A percentile compares a stretch with the other conserved stretches of the same genome.
Evolutionary conservation across 1,140 invertebrate genomes (phyloP).

Genomic region (Trichonephila clavipes): DNA sequence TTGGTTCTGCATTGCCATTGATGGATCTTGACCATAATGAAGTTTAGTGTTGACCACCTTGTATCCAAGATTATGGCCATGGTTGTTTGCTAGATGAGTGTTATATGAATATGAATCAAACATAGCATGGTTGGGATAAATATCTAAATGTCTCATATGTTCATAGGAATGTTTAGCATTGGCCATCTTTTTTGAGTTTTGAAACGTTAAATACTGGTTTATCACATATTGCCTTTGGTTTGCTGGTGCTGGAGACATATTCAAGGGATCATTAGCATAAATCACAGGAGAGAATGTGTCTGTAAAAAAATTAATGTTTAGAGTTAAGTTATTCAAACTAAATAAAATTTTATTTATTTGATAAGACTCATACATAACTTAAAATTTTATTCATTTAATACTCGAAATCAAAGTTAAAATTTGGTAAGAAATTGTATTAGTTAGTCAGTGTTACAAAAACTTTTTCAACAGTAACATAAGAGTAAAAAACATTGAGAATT

Average conservation of each 20-base stretch:
- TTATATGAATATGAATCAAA: conserved; percentile 45
- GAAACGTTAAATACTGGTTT: conserved; percentile 59
- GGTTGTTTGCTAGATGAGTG: neutral
- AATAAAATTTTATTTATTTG: too few relatives aligned
- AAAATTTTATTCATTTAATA: too few relatives aligned
- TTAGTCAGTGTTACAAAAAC: too few relatives aligned
- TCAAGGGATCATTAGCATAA: neutral
- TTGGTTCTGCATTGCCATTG: neutral
- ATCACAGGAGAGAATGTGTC: conserved; percentile 5
- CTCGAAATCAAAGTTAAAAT: too few relatives aligned
- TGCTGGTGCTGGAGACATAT: neutral
- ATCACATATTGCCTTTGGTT: conserved; percentile 75
- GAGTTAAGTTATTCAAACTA: too few relatives aligned
- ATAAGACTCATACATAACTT: too few relatives aligned
- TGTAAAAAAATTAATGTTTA: neutral
- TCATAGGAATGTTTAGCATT: conserved; percentile 46
- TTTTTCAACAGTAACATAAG: too few relatives aligned
- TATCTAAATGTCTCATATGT: conserved; percentile 26
- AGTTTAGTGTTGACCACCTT: neutral
- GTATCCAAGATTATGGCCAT: conserved; percentile 24
- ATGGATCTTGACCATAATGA: conserved; percentile 28
- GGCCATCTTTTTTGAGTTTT: conserved; percentile 44
- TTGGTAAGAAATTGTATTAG: too few relatives aligned
- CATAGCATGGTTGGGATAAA: neutral
- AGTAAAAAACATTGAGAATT: too few relatives aligned